A percentile compares a stretch with the other conserved stretches of the same genome.
Conservation (phyloP, 2,113 vertebrate species). For the Aptenodytes patagonicus region DNA sequence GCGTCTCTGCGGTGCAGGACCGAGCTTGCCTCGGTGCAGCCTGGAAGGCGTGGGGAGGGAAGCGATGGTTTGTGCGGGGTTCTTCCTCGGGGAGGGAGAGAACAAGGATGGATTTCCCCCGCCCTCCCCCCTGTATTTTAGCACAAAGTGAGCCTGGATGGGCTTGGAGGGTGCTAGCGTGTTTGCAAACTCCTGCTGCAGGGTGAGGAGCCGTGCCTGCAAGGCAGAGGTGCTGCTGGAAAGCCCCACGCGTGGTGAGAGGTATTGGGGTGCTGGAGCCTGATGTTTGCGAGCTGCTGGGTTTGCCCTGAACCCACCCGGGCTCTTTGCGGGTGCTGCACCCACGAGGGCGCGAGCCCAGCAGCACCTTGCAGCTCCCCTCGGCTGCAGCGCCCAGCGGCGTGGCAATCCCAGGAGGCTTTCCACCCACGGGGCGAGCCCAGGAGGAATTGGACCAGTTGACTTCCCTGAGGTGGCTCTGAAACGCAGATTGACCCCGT, state of each 20-base stretch:
- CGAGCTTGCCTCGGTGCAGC: not conserved
- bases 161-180: not conserved
- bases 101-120: too few relatives aligned
- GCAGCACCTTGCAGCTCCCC: not conserved
- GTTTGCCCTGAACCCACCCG: not conserved
- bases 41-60: not conserved
- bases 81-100: not conserved
- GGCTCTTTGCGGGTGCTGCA: not conserved
- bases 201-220: not conserved
- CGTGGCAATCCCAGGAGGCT: not conserved
- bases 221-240: not conserved
- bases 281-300: rapidly evolving
- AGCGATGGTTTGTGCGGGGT: not conserved
- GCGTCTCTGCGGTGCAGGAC: not conserved
- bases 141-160: not conserved
- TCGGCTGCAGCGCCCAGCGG: not conserved
- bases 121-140: not conserved
- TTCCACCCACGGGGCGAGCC: too few relatives aligned
- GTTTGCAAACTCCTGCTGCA: not conserved
- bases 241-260: too few relatives aligned
- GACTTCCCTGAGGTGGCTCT: not conserved
- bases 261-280: not conserved
- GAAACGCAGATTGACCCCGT: too few relatives aligned
- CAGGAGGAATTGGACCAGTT: not conserved
- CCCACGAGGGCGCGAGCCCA: not conserved